Conservation (phyloP, 2,888 invertebrate genomes). For the Ormyrus thymus region DNA sequence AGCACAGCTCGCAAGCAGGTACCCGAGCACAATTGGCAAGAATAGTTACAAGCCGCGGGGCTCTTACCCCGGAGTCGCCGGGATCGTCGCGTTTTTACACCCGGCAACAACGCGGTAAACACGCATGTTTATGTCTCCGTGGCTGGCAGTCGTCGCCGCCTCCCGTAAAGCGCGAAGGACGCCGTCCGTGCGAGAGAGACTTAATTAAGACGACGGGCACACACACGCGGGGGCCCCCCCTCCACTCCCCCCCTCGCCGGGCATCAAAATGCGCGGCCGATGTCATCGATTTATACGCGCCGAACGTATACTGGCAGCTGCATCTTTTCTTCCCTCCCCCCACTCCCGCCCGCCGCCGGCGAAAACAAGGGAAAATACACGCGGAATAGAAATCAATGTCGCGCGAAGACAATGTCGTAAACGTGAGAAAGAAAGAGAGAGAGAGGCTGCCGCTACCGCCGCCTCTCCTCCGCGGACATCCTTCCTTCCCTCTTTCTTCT, state of each 20-base stretch:
- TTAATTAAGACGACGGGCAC: conserved; percentile 48
- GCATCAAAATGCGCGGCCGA: conserved; percentile 20
- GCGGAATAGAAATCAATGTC: conserved; percentile 44
- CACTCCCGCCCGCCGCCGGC: background rate
- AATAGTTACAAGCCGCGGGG: no score
- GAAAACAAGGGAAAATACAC: conserved; percentile 6
- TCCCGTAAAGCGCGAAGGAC: conserved; percentile 44
- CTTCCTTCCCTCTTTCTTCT: conserved; percentile 23
- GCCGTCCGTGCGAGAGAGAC: conserved; percentile 4
- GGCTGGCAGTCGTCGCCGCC: background rate
- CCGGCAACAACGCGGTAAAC: conserved; percentile 45
- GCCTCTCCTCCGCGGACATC: background rate
- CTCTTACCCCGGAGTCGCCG: no score
- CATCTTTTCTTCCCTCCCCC: background rate
- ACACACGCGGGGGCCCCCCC: no score
- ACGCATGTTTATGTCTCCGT: conserved; percentile 47
- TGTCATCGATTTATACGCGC: conserved; percentile 31
- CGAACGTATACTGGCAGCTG: background rate
- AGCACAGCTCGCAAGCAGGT: no score
- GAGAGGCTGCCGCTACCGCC: conserved; percentile 15
- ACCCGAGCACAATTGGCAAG: no score
- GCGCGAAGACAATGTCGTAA: background rate
- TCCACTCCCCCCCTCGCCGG: background rate
- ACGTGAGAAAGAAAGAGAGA: background rate
- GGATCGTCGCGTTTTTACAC: conserved; percentile 36